Conservation (phyloP, 2,113 vertebrate genomes). For the Sakesphorus luctuosus region DNA sequence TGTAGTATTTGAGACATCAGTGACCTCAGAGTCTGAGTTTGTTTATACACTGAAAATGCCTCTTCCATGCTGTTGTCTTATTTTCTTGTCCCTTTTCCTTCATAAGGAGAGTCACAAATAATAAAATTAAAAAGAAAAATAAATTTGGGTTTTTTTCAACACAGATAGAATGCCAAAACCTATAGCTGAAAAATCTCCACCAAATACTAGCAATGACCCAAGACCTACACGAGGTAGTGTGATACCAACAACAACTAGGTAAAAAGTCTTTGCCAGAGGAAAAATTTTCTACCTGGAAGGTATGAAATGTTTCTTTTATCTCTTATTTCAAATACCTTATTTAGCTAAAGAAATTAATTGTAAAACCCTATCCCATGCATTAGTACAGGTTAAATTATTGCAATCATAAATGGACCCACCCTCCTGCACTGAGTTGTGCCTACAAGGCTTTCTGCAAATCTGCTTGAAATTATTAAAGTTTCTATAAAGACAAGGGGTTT, state of each 20-base stretch:
- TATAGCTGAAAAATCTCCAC: neutral
- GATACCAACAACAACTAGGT: neutral
- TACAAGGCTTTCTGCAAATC: neutral
- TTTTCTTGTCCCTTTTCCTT: neutral
- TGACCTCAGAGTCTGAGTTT: neutral
- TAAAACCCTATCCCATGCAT: neutral
- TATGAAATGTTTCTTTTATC: neutral
- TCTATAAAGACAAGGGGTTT: neutral
- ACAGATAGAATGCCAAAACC: neutral
- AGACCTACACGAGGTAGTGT: neutral
- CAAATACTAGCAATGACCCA: neutral
- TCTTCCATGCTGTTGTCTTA: neutral
- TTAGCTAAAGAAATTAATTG: neutral
- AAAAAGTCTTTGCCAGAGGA: neutral
- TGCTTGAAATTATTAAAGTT: neutral
- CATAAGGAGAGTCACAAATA: neutral
- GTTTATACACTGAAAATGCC: neutral
- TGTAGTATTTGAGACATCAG: neutral
- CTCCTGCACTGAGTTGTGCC: neutral
- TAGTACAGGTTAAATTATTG: neutral
- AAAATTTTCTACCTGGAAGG: neutral
- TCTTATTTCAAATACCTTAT: neutral
- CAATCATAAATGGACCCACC: neutral
- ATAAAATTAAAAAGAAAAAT: neutral
- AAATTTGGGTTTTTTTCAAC: neutral